A percentile compares a stretch with the other conserved stretches of the same genome.
phyloP scores from a whole-genome alignment of 1,140 invertebrate species.

The Heliconius himera region DNA sequence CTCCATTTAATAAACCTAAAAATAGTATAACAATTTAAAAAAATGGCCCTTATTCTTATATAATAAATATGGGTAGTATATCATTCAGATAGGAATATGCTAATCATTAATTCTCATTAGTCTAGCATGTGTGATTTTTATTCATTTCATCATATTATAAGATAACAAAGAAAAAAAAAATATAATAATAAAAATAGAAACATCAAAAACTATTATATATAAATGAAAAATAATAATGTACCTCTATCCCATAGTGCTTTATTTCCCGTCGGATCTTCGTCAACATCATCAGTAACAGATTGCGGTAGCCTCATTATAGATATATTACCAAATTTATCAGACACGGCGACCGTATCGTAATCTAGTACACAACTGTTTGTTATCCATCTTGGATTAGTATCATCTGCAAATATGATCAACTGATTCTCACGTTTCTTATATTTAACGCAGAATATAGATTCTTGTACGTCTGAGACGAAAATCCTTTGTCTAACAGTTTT shows the following conservation, averaged over 20 bases:
- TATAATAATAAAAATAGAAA: too few species aligned
- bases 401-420: constrained; percentile 98
- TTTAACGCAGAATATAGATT: constrained; percentile 97
- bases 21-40: constrained; percentile 7
- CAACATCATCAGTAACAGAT: constrained; percentile 97
- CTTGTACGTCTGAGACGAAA: constrained; percentile 97
- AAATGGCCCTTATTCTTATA: too few species aligned
- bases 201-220: too few species aligned
- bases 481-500: constrained; percentile 96
- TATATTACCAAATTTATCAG: constrained; percentile 99
- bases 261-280: constrained; percentile 99
- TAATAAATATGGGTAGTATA: neutral
- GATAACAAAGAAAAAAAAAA: too few species aligned
- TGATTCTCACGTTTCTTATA: constrained; percentile 99
- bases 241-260: constrained; percentile 99
- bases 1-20: constrained; percentile 93
- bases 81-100: constrained; percentile 57
- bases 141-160: constrained; percentile 63
- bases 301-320: constrained; percentile 93
- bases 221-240: constrained; percentile 37
- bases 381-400: constrained; percentile 97
- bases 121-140: constrained; percentile 78
- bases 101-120: constrained; percentile 79
- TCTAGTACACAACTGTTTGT: constrained; percentile 96
- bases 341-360: constrained; percentile 97